A percentile compares a stretch with the other conserved stretches of the same genome.
Evolutionary conservation across 2,888 invertebrate genomes (phyloP).

Genomic region (Pasiphila rectangulata): DNA sequence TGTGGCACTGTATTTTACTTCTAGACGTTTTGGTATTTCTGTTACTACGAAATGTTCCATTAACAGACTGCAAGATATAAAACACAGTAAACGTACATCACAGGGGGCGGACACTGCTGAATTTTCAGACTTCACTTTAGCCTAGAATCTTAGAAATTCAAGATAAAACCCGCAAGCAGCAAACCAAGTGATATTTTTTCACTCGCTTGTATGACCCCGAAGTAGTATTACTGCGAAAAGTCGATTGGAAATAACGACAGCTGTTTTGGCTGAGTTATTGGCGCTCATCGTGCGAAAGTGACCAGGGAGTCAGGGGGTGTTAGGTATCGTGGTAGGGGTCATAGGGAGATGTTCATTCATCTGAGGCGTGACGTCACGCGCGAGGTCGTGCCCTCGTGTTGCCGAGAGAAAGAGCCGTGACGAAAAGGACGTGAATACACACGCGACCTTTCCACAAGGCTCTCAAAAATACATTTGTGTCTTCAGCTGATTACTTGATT

Average conservation of each 20-base stretch:
- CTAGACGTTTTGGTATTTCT: conserved; percentile 10
- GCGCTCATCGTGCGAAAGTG: conserved; percentile 54
- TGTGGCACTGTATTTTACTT: conserved; percentile 18
- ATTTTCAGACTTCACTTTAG: not conserved
- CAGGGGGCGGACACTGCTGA: not conserved
- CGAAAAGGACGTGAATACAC: conserved; percentile 49
- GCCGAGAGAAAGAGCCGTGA: conserved; percentile 46
- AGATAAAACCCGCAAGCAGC: not conserved
- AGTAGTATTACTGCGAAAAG: conserved; percentile 12
- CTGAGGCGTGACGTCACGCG: conserved; percentile 68
- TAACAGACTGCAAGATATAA: conserved; percentile 3
- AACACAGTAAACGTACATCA: not conserved
- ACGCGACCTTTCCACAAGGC: conserved; percentile 41
- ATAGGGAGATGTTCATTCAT: conserved; percentile 70
- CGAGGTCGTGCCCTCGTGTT: conserved; percentile 69
- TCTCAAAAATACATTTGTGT: conserved; percentile 18
- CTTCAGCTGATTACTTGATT: conserved; percentile 24
- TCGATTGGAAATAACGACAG: conserved; percentile 45
- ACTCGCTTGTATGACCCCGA: not conserved
- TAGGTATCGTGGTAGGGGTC: conserved; percentile 34
- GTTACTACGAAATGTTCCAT: conserved; percentile 1
- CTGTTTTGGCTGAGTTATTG: conserved; percentile 59
- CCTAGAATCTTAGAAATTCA: not conserved
- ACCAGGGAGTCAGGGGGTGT: conserved; percentile 43
- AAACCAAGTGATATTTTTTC: not conserved